Evolutionary conservation across 2,888 invertebrate species (phyloP), one percentile per base, ranked within the genome.

Genomic region (Lumbricus terrestris): DNA sequence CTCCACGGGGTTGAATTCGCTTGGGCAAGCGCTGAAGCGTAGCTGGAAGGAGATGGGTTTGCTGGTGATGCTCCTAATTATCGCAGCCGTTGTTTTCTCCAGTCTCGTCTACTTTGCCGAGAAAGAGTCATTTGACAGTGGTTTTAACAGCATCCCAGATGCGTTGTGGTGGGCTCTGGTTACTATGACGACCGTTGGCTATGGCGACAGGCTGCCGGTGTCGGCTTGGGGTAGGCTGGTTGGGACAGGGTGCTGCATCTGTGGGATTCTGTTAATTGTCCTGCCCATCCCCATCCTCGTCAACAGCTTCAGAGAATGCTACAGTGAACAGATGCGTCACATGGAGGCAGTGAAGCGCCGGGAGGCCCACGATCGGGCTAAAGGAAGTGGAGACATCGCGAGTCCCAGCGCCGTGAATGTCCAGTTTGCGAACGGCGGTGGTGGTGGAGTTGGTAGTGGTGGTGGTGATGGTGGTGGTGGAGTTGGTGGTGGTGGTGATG

Each of bases 201-300:
- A 99, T 96, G 99, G 99, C 96, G 99, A 98, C 96, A 97, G 98
- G 96, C 97, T 97, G 96, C 98, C 99, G 95, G 98, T 97, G 95
- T 99, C 99, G 95, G 97, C 97, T 95, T 97, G 98, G 96, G 99
- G 99, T 96, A 99, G 99, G 96, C 97, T 99, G 96, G 98, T 99
- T 96, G 99, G 99, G 96, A 98, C 98, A 96, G 98, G 98, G 96
- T 99, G 99, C 97, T 99, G 99, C 97, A 98, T 99, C 96, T 99
- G 99, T 97, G 99, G 99, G 96, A 99, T 99, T 96, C 97, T 99
- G 97, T 99, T 99, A 96, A 98, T 99, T 97, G 99, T 99, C 96
- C 97, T 99, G 96, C 99, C 99, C 97, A 99, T 99, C 97, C 99
- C 99, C 96, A 99, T 99, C 97, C 99, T 99, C 96, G 99, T 99